These are phyloP conservation scores for Sphecodes monilicornis DNA, from an alignment of 2,888 invertebrate genomes.

Conservation along the genomic window DNA sequence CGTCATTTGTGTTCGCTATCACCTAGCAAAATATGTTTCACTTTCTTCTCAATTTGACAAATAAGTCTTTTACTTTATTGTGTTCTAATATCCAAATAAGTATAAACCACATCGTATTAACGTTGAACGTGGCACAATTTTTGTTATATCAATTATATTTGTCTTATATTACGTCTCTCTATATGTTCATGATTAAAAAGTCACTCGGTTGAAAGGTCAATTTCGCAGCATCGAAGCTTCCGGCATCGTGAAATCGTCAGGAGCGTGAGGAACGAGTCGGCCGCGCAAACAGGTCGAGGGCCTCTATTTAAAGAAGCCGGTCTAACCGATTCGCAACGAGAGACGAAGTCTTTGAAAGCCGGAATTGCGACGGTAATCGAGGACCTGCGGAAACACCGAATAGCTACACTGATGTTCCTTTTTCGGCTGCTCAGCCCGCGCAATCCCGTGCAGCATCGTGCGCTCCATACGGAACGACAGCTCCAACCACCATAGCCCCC, in stretches of 20 bases:
- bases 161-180: background rate
- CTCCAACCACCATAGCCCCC: conserved; percentile 24
- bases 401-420: conserved; percentile 20
- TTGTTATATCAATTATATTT: background rate
- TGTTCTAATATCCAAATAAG: too few species aligned
- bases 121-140: background rate
- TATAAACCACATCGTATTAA: too few species aligned
- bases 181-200: background rate
- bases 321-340: background rate
- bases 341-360: background rate
- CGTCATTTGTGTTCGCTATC: too few species aligned
- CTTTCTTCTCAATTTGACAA: too few species aligned
- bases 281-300: background rate
- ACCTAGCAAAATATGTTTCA: too few species aligned
- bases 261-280: background rate
- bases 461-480: conserved; percentile 47
- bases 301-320: background rate
- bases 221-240: too few species aligned
- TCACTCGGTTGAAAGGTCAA: background rate
- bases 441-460: conserved; percentile 29
- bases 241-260: background rate
- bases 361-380: background rate
- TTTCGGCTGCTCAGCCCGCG: conserved; percentile 3
- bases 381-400: conserved; percentile 6
- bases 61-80: too few species aligned